These are phyloP conservation scores for Dicentrarchus labrax DNA, from an alignment of 2,113 vertebrate species.

Conservation along the genomic window DNA sequence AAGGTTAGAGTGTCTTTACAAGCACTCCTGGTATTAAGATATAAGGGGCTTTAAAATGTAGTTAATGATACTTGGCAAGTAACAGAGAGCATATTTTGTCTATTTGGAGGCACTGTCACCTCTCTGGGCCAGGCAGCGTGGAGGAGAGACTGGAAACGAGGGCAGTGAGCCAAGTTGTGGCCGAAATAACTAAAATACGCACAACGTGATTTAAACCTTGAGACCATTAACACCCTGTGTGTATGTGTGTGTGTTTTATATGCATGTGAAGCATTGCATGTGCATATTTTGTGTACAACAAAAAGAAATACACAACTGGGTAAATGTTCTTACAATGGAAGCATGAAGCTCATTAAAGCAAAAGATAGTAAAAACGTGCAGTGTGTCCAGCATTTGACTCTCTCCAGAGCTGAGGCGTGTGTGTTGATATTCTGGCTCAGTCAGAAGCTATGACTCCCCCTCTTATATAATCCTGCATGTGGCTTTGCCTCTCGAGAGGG, in stretches of 20 bases:
- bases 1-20: slow-evolving; percentile 29
- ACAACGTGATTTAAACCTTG: slow-evolving; percentile 28
- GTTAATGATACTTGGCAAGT: slow-evolving; percentile 54
- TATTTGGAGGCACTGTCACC: slow-evolving; percentile 53
- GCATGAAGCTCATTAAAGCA: slow-evolving; percentile 23
- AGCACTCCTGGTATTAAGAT: slow-evolving; percentile 46
- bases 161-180: slow-evolving; percentile 62
- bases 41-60: slow-evolving; percentile 46
- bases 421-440: slow-evolving; percentile 56
- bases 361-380: slow-evolving; percentile 21
- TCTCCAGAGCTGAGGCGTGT: slow-evolving; percentile 48
- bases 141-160: slow-evolving; percentile 52
- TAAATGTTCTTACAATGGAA: background rate
- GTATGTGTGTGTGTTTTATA: background rate
- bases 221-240: slow-evolving; percentile 31
- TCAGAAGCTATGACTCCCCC: slow-evolving; percentile 64
- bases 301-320: background rate
- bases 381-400: slow-evolving; percentile 41
- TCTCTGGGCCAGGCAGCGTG: slow-evolving; percentile 37
- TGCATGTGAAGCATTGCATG: slow-evolving; percentile 21
- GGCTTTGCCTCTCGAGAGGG: slow-evolving; percentile 57
- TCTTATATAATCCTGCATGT: slow-evolving; percentile 73
- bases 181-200: slow-evolving; percentile 60
- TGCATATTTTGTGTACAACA: slow-evolving; percentile 8
- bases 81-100: slow-evolving; percentile 42